Evolutionary conservation across 2,888 invertebrate genomes (phyloP).

Genomic region (Tuberolachnus salignus): DNA sequence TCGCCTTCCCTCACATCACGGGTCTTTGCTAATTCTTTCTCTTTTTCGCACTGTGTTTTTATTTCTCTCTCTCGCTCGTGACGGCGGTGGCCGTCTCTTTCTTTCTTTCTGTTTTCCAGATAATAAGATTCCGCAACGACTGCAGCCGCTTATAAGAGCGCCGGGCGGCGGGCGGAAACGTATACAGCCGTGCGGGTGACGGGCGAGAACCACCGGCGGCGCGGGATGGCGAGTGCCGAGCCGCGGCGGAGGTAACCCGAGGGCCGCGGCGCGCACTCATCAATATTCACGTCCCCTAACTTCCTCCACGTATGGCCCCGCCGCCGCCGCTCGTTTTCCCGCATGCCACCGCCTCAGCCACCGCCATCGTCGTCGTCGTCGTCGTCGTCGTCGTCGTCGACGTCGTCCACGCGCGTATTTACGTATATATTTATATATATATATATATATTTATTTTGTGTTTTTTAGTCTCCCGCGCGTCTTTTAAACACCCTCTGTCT

Average conservation of each 20-base stretch:
- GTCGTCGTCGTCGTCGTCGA: constrained; percentile 1
- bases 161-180: not conserved
- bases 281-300: constrained; percentile 58
- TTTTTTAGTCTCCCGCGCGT: constrained; percentile 56
- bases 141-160: constrained; percentile 8
- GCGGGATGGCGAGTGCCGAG: constrained; percentile 1
- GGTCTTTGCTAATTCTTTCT: constrained; percentile 53
- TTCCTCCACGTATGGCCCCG: constrained; percentile 55
- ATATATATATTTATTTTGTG: constrained; percentile 50
- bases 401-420: constrained; percentile 49
- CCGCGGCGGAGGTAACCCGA: constrained; percentile 11
- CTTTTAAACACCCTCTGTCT: constrained; percentile 52
- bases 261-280: constrained; percentile 57
- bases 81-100: constrained; percentile 29
- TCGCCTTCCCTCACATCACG: not conserved
- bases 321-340: constrained; percentile 14
- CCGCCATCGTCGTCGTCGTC: not conserved
- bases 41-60: constrained; percentile 51
- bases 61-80: constrained; percentile 9
- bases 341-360: not conserved
- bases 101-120: constrained; percentile 53
- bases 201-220: constrained; percentile 8
- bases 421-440: constrained; percentile 27
- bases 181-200: too few species aligned
- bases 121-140: constrained; percentile 53